Conservation (phyloP, 1,140 invertebrate species). For the Pemphigus obesinymphae region DNA sequence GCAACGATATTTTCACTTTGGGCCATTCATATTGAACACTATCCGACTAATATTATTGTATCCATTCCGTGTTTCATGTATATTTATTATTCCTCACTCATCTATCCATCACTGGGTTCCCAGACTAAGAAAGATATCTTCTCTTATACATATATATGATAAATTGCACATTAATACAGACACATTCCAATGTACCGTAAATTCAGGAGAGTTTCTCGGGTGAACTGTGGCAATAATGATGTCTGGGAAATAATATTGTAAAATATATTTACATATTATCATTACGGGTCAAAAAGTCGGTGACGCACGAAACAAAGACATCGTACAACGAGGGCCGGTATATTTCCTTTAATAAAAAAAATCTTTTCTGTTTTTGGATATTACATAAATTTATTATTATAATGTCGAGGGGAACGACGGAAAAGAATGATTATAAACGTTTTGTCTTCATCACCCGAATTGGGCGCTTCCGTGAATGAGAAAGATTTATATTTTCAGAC, state of each 20-base stretch:
- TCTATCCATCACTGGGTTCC: conserved; percentile 3
- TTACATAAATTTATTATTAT: conserved; percentile 32
- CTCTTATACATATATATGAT: conserved; percentile 2
- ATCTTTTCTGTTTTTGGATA: conserved; percentile 12
- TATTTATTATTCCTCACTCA: conserved; percentile 15
- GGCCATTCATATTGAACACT: neutral
- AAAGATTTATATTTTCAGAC: conserved; percentile 14
- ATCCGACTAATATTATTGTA: neutral
- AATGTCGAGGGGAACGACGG: neutral
- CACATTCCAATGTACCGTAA: conserved; percentile 34
- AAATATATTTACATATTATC: conserved; percentile 35
- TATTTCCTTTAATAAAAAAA: neutral
- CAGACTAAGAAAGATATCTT: conserved; percentile 15
- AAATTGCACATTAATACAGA: conserved; percentile 34
- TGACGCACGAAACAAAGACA: conserved; percentile 35
- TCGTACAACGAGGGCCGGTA: neutral
- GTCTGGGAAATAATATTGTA: conserved; percentile 12
- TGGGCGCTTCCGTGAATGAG: conserved; percentile 24
- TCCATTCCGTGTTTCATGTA: neutral
- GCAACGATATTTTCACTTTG: neutral
- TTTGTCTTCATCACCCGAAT: conserved; percentile 27
- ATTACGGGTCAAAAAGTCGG: conserved; percentile 14
- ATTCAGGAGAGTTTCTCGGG: conserved; percentile 2
- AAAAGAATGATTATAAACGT: conserved; percentile 32
- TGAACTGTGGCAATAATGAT: conserved; percentile 16